Evolutionary conservation across 30 jellyfish, hydroid and myxozoan species (phyloP), one percentile per base, ranked within the genome.

Genomic region (Nemopilema nomurai): DNA sequence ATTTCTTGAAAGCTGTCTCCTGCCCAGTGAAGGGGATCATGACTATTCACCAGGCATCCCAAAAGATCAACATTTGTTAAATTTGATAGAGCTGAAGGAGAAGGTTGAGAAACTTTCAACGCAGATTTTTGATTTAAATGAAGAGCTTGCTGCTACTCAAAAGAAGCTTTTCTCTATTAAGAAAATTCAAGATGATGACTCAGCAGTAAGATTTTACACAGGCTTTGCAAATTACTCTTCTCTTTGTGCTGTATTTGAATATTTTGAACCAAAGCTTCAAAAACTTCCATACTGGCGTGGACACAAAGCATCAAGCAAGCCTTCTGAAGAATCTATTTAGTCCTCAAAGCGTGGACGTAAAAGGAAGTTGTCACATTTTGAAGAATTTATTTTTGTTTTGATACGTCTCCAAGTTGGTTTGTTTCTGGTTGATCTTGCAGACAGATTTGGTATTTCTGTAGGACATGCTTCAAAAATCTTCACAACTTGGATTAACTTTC

Each of bases 401-500:
- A 50, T 81, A 49, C 28, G 91, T 22, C 84, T 81, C 8, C 67
- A 69, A 66, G 91, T 81, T 81, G 86, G 91, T 28, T 49, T 81
- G 77, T 81, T 81, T 49, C 24, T 81, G 65, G 57, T 23, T 81
- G 86, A 81, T 66, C 86, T 81, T 67, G 91, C 86, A 30, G 91
- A 81, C 86, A 24, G 86, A 49, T 81, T 81, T 81, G 75, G 76
- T 18, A 81, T 69, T 31, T 81, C 86, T 29, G 69, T 28, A 29
- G 86, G 79, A 19, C 91, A 81, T 67, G 83, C 84, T 69, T 81
- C 91, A 67, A 81, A 67, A 49, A 67, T 81, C 6, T 81, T 81
- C 67, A 69, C 91, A 23, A 80, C 91, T 28, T 67, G 76, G 91
- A 81, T 81, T 51, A 81, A 81, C 57, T 81, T 81, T 49, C 66